These are phyloP conservation scores for Charanyca ferruginea DNA, from an alignment of 2,888 invertebrate genomes.

Conservation along the genomic window DNA sequence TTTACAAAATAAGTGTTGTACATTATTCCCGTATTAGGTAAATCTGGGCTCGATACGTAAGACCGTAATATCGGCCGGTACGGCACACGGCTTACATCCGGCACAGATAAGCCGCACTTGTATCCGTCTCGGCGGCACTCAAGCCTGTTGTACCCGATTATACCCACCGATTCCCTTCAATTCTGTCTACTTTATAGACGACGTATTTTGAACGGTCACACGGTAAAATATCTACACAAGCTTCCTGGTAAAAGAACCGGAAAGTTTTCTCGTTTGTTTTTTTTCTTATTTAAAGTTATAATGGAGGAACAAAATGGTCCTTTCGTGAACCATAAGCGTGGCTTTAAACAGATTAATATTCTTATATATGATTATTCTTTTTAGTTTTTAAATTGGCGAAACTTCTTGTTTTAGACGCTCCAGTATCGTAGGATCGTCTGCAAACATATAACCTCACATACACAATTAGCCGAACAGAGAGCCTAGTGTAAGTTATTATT, in stretches of 20 bases:
- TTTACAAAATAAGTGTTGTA: constrained; percentile 35
- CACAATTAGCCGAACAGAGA: no score
- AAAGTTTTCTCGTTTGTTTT: constrained; percentile 44
- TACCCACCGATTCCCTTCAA: constrained; percentile 59
- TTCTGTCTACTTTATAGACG: constrained; percentile 56
- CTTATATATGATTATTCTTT: background rate
- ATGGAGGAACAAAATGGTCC: constrained; percentile 24
- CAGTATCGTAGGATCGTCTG: no score
- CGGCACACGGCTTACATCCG: constrained; percentile 71
- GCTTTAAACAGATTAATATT: background rate
- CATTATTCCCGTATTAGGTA: constrained; percentile 60
- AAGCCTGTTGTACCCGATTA: constrained; percentile 60
- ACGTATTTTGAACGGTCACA: constrained; percentile 54
- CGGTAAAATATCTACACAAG: constrained; percentile 44
- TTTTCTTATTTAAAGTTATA: constrained; percentile 51
- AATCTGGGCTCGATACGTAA: constrained; percentile 62
- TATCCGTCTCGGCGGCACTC: constrained; percentile 70
- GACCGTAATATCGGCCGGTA: constrained; percentile 60
- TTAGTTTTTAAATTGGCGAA: background rate
- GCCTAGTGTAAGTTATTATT: no score
- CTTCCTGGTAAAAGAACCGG: constrained; percentile 1
- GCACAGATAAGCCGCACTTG: constrained; percentile 74
- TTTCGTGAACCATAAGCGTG: constrained; percentile 15
- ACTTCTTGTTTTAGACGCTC: no score
- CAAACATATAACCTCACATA: no score